These are phyloP conservation scores for Tetramorium alpestre DNA, from an alignment of 1,140 invertebrate genomes.

Conservation along the genomic window DNA sequence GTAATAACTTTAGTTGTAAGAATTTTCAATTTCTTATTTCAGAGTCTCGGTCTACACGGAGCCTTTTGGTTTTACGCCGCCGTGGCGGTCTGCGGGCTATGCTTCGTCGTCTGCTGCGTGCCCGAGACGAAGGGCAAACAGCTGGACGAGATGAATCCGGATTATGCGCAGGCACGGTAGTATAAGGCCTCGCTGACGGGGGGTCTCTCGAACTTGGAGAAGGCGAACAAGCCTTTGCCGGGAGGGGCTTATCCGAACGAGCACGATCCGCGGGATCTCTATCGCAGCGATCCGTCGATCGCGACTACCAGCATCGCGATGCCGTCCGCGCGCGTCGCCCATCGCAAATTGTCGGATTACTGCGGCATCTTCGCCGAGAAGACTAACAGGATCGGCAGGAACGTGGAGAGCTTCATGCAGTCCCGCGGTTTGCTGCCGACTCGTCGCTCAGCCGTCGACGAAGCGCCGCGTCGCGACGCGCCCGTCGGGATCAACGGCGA, in stretches of 20 bases:
- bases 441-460: constrained; percentile 55
- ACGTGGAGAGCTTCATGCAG: constrained; percentile 75
- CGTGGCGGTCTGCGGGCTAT: constrained; percentile 92
- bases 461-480: neutral
- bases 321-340: constrained; percentile 30
- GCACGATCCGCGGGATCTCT: constrained; percentile 80
- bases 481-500: constrained; percentile 38
- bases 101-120: constrained; percentile 94
- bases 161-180: constrained; percentile 87
- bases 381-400: constrained; percentile 78
- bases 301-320: neutral
- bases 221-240: constrained; percentile 82
- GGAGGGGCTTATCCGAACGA: constrained; percentile 82
- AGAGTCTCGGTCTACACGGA: constrained; percentile 91
- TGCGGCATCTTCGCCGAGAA: constrained; percentile 81
- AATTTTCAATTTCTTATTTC: constrained; percentile 38
- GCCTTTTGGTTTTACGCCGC: constrained; percentile 96
- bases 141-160: constrained; percentile 94
- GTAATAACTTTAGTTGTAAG: neutral
- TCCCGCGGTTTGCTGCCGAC: constrained; percentile 64
- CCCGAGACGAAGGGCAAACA: constrained; percentile 96
- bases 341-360: constrained; percentile 77
- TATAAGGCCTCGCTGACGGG: constrained; percentile 86
- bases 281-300: constrained; percentile 52
- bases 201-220: constrained; percentile 83